phyloP scores from a whole-genome alignment of 2,797 vertebrate species.

The Mycteria americana region DNA sequence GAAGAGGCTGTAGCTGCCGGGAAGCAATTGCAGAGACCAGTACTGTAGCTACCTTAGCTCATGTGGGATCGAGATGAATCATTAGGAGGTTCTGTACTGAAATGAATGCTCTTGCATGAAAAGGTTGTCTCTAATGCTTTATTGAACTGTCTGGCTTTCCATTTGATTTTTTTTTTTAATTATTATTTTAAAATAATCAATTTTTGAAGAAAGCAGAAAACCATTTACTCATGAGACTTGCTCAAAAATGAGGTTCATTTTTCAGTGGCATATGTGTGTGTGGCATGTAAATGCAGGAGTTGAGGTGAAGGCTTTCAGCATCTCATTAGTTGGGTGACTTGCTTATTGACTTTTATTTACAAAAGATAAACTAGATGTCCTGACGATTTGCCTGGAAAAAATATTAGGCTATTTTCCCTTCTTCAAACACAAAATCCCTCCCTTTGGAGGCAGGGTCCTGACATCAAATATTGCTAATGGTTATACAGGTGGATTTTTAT shows the following conservation, averaged over 20 bases:
- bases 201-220: not conserved
- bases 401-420: not conserved
- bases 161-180: not conserved
- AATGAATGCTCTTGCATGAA: not conserved
- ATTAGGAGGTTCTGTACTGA: not conserved
- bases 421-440: not conserved
- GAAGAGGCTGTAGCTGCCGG: not conserved
- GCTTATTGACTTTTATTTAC: not conserved
- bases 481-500: not conserved
- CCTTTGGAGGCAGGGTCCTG: not conserved
- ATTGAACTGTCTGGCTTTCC: not conserved
- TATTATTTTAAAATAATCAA: not conserved
- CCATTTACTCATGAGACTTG: not conserved
- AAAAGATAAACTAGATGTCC: not conserved
- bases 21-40: not conserved
- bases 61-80: not conserved
- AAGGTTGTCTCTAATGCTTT: not conserved
- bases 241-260: not conserved
- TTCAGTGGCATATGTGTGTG: not conserved
- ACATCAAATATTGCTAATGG: not conserved
- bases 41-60: not conserved
- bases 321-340: not conserved
- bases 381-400: not conserved
- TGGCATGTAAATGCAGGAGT: not conserved
- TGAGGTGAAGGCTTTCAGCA: not conserved